These are phyloP conservation scores for Argyrosomus regius DNA, from an alignment of 2,797 vertebrate genomes.

Conservation along the genomic window DNA sequence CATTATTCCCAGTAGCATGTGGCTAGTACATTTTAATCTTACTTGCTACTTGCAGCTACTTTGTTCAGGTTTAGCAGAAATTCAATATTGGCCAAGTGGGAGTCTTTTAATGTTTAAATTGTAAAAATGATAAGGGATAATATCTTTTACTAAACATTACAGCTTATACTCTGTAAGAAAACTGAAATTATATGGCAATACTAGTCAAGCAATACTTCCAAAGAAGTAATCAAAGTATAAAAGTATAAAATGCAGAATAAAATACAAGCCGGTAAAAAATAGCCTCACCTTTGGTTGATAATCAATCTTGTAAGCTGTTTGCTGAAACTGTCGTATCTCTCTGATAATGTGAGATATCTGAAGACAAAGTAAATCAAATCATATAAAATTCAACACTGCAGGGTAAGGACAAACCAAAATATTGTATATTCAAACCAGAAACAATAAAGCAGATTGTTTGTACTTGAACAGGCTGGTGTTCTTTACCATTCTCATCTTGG, in stretches of 20 bases:
- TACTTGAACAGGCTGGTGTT: neutral
- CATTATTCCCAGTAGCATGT: neutral
- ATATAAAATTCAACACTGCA: neutral
- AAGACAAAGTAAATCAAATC: neutral
- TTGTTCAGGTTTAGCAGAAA: too few relatives aligned
- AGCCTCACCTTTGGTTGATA: conserved; percentile 92
- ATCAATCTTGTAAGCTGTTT: conserved; percentile 97
- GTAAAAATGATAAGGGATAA: neutral
- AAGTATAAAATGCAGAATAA: neutral
- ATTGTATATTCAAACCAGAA: neutral
- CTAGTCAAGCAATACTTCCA: neutral
- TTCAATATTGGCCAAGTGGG: too few relatives aligned
- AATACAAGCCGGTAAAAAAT: neutral
- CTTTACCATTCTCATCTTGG: conserved; percentile 98
- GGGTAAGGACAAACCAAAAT: neutral
- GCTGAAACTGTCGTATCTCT: conserved; percentile 98
- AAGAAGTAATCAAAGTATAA: neutral
- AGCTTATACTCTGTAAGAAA: neutral
- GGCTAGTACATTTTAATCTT: neutral
- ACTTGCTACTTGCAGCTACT: neutral
- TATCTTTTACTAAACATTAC: neutral
- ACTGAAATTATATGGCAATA: neutral
- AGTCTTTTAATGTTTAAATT: too few relatives aligned
- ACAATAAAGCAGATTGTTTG: neutral
- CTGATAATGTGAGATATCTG: conserved; percentile 98